phyloP scores from a whole-genome alignment of 2,113 vertebrate species.

The Aplodontia rufa region DNA sequence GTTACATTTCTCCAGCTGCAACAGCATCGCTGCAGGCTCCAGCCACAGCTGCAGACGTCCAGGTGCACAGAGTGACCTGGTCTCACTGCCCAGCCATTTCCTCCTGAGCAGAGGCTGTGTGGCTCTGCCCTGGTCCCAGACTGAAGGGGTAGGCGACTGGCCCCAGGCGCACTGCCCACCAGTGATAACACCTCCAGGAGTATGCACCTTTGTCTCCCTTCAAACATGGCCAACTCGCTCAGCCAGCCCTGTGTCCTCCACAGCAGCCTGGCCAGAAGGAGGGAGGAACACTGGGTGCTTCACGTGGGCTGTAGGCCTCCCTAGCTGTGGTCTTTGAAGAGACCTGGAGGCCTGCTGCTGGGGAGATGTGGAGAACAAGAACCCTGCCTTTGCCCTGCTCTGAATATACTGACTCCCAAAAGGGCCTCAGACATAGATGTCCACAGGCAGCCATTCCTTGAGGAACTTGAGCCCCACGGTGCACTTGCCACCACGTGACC shows the following conservation, averaged over 20 bases:
- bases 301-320: not conserved
- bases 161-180: too few relatives aligned
- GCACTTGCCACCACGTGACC: not conserved
- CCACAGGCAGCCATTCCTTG: not conserved
- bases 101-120: not conserved
- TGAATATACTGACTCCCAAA: not conserved
- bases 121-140: not conserved
- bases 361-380: not conserved
- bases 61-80: not conserved
- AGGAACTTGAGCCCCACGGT: not conserved
- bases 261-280: not conserved
- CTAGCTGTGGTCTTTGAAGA: not conserved
- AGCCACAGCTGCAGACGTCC: not conserved
- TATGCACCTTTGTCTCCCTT: not conserved
- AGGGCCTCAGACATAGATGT: not conserved
- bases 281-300: not conserved
- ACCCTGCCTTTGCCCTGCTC: not conserved
- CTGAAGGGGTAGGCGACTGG: not conserved
- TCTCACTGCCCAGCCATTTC: fast-evolving
- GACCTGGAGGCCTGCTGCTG: not conserved
- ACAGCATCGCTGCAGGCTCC: not conserved
- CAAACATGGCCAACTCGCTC: not conserved
- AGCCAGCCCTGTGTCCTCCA: slow-evolving; percentile 2
- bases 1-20: slow-evolving; percentile 67
- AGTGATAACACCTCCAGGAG: not conserved